Evolutionary conservation across 2,113 vertebrate genomes (phyloP).

Genomic region (Calonectris borealis): DNA sequence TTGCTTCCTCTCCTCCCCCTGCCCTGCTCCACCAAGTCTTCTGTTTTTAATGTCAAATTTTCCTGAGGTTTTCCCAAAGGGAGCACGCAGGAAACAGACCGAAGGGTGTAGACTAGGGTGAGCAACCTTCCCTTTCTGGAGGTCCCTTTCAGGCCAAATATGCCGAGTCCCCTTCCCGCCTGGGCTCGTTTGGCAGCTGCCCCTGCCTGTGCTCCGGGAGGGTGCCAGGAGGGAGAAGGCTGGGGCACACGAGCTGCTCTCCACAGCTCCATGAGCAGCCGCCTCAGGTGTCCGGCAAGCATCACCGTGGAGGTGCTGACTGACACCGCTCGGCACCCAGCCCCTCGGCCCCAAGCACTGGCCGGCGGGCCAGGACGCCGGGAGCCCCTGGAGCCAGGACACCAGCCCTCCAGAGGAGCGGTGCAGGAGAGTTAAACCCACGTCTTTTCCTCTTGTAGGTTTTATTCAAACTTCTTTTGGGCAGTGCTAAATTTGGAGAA

Average conservation of each 20-base stretch:
- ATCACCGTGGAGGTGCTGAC: not conserved
- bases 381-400: not conserved
- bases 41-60: not conserved
- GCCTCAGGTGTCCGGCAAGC: not conserved
- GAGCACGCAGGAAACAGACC: not conserved
- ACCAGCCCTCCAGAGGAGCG: not conserved
- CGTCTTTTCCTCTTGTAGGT: conserved; percentile 77
- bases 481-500: conserved; percentile 96
- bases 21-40: not conserved
- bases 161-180: not conserved
- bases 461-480: conserved; percentile 95
- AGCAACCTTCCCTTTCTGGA: not conserved
- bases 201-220: not conserved
- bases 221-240: not conserved
- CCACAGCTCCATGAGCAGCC: rapidly evolving
- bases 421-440: not conserved
- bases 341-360: not conserved
- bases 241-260: not conserved
- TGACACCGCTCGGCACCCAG: not conserved
- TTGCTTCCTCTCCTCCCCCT: not conserved
- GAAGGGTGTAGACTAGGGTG: not conserved
- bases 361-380: rapidly evolving
- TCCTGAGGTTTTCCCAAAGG: not conserved
- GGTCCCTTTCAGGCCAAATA: not conserved
- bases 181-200: not conserved